Evolutionary conservation across 2,888 invertebrate species (phyloP), one percentile per base, ranked within the genome.

Genomic region (Epinotia nisella): DNA sequence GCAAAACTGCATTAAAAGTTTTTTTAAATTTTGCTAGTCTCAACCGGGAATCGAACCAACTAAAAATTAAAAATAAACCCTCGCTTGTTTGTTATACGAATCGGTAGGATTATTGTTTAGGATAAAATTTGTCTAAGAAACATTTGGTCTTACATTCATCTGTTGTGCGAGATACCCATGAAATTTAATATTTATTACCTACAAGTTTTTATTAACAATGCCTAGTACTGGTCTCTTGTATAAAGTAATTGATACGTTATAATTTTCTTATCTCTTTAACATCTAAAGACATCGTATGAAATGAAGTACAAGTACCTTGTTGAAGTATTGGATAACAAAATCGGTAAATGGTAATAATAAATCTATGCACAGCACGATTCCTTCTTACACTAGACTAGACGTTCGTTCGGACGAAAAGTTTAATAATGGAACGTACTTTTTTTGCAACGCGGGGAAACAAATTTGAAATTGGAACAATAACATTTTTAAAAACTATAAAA

Each of bases 401-500:
- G 13, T 41, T 41, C 45, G 45, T 45, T 11, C 13, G 2, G 45
- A 45, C 45, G 45, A 45, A 45, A 13, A 35, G 35, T 19, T 60
- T 60, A 60, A 60, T 9, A 39, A 17, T 17, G 60, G n/a, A 60
- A 60, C 39, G 39, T 39, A 60, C 7, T 60, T 39, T 5, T 35
- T 61, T 61, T 61, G 45, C 61, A 41, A 61, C 11, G 41, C 45
- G 45, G 45, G 61, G 13, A 17, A 61, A 13, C 45, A 45, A 61
- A 11, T 61, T 61, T 61, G 7, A 61, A 61, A 61, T 61, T 61
- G 1, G 24, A 61, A 61, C 61, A 45, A 45, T 11, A 24, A 24
- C 29, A 29, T 29, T 17, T 9, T 60, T 60, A 10, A 45, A 45
- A 45, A 11, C 45, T 5, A 45, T 5, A 29, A 13, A 5, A 41